phyloP scores from a whole-genome alignment of 2,113 vertebrate species.

The Cephalopterus ornatus region DNA sequence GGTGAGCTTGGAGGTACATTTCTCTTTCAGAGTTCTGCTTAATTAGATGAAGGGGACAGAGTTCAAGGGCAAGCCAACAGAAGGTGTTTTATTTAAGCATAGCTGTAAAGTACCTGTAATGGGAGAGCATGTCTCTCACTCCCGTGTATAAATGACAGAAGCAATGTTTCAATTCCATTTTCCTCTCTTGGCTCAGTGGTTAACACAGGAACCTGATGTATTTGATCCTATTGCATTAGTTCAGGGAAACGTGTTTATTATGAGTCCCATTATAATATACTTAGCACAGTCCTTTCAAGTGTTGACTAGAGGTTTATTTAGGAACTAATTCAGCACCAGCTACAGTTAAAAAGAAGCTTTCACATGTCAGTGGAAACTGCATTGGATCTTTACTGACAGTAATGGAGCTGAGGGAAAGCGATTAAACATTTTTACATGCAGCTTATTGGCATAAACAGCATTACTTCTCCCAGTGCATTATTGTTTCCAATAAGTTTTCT shows the following conservation, averaged over 20 bases:
- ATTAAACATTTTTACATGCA: not conserved
- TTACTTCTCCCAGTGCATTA: not conserved
- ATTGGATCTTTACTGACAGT: not conserved
- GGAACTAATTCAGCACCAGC: not conserved
- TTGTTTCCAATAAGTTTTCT: not conserved
- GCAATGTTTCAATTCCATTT: not conserved
- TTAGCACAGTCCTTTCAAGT: not conserved
- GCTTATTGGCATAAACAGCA: not conserved
- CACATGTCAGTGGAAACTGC: not conserved
- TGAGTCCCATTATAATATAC: not conserved
- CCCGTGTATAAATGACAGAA: not conserved
- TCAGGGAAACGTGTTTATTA: slow-evolving; percentile 47
- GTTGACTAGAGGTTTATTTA: slow-evolving; percentile 16
- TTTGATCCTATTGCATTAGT: not conserved
- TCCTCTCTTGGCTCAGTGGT: not conserved
- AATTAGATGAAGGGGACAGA: slow-evolving; percentile 57
- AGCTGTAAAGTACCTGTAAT: slow-evolving; percentile 14
- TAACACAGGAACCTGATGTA: not conserved
- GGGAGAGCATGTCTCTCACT: not conserved
- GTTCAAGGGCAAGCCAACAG: slow-evolving; percentile 66
- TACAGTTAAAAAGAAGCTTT: not conserved
- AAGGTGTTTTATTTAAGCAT: slow-evolving; percentile 63
- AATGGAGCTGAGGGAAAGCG: not conserved
- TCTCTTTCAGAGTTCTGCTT: slow-evolving; percentile 55
- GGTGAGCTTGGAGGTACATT: not conserved